A percentile compares a stretch with the other conserved stretches of the same genome.
phyloP scores from a whole-genome alignment of 2,888 invertebrate genomes.

The Brachyptera putata region DNA sequence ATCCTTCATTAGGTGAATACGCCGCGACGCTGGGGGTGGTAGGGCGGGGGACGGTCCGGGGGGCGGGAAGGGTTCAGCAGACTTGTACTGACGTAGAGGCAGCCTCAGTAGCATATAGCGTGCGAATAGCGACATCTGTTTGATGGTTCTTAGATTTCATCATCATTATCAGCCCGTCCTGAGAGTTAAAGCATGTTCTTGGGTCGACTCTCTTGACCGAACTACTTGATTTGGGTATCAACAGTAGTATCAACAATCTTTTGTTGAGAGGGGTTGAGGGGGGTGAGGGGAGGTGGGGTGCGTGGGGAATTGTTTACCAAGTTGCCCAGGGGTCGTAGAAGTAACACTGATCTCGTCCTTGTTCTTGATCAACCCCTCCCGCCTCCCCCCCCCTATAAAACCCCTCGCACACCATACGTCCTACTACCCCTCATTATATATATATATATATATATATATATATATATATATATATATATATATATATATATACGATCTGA shows the following conservation, averaged over 20 bases:
- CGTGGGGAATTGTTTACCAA: slow-evolving; percentile 11
- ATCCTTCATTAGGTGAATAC: slow-evolving; percentile 9
- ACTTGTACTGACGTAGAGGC: no score
- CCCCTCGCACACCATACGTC: no score
- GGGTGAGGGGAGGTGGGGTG: neutral
- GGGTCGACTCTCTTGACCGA: slow-evolving; percentile 14
- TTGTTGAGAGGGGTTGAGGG: neutral
- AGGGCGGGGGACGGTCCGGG: no score
- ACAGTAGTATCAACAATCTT: slow-evolving; percentile 18
- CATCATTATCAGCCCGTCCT: slow-evolving; percentile 8
- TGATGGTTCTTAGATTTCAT: slow-evolving; percentile 10
- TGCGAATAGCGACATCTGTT: slow-evolving; percentile 1
- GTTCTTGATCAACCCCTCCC: slow-evolving; percentile 9
- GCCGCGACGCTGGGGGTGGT: neutral
- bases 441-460: no score
- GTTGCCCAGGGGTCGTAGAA: slow-evolving; percentile 3
- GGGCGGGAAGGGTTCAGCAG: no score
- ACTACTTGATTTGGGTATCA: slow-evolving; percentile 16
- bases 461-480: no score
- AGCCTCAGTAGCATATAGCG: neutral
- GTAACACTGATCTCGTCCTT: slow-evolving; percentile 1
- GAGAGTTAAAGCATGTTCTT: slow-evolving; percentile 14
- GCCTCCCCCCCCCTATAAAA: neutral
- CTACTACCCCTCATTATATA: neutral
- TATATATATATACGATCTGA: no score